phyloP scores from a whole-genome alignment of 2,113 vertebrate genomes.

The Phocoena sinus region DNA sequence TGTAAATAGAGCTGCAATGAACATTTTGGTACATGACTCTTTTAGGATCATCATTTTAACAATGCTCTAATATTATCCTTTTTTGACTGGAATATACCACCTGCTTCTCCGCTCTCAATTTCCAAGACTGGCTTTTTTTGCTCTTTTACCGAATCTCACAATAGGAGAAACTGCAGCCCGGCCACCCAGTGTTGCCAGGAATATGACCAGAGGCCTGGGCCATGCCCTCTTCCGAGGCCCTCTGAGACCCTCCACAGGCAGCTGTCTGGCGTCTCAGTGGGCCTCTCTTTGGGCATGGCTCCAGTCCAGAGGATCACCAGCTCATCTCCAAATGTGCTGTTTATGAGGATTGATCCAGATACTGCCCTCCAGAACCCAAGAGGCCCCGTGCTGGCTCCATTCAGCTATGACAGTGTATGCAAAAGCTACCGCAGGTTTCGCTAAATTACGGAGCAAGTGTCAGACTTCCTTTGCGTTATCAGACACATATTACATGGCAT shows the following conservation, averaged over 20 bases:
- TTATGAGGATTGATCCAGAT: slow-evolving; percentile 63
- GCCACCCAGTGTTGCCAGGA: background rate
- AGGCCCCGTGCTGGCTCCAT: background rate
- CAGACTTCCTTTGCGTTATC: slow-evolving; percentile 72
- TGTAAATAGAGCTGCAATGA: too few relatives aligned
- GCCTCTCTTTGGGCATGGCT: background rate
- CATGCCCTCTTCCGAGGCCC: background rate
- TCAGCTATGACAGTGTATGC: slow-evolving; percentile 28
- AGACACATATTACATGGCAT: slow-evolving; percentile 67
- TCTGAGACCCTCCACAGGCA: background rate
- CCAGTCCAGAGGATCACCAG: slow-evolving; percentile 22
- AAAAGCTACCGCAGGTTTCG: slow-evolving; percentile 62
- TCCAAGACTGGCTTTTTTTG: background rate
- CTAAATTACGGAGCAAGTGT: slow-evolving; percentile 79
- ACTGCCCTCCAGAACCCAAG: slow-evolving; percentile 53
- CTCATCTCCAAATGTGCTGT: slow-evolving; percentile 56
- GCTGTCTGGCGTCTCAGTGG: background rate
- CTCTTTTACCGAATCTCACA: background rate
- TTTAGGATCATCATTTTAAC: background rate
- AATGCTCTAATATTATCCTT: background rate
- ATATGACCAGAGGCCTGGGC: background rate
- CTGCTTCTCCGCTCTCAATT: background rate
- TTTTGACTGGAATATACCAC: background rate
- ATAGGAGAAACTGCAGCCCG: background rate
- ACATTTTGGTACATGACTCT: too few relatives aligned